A percentile compares a stretch with the other conserved stretches of the same genome.
phyloP scores from a whole-genome alignment of 2,888 invertebrate genomes.

The Drosophila longiperda region DNA sequence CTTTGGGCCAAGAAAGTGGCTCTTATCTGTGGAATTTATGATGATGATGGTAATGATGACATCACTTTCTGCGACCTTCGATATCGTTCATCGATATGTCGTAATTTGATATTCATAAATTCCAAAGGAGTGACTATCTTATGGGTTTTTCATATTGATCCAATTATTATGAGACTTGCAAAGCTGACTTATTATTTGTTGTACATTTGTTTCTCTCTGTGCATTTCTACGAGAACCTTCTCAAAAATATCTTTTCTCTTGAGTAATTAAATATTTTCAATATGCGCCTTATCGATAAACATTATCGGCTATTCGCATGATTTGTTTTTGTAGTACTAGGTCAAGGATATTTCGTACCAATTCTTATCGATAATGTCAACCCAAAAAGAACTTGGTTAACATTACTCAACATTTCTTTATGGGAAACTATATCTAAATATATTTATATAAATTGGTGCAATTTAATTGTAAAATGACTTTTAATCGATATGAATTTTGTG shows the following conservation, averaged over 20 bases:
- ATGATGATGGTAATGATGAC: conserved; percentile 49
- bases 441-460: neutral
- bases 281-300: conserved; percentile 6
- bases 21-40: conserved; percentile 49
- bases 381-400: conserved; percentile 46
- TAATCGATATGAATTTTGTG: neutral
- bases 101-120: conserved; percentile 67
- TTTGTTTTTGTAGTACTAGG: conserved; percentile 60
- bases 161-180: conserved; percentile 23
- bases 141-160: conserved; percentile 15
- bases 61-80: conserved; percentile 57
- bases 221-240: conserved; percentile 11
- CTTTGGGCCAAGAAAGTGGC: conserved; percentile 1
- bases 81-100: conserved; percentile 58
- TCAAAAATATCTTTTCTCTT: neutral
- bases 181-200: neutral
- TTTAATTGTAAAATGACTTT: neutral
- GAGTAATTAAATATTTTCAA: conserved; percentile 8
- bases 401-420: conserved; percentile 26
- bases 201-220: neutral
- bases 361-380: conserved; percentile 41
- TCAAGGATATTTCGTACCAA: conserved; percentile 52
- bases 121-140: conserved; percentile 57
- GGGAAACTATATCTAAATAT: neutral
- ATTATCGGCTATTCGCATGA: conserved; percentile 38